Conservation (phyloP, 2,888 invertebrate species). For the Eremobia ochroleuca region DNA sequence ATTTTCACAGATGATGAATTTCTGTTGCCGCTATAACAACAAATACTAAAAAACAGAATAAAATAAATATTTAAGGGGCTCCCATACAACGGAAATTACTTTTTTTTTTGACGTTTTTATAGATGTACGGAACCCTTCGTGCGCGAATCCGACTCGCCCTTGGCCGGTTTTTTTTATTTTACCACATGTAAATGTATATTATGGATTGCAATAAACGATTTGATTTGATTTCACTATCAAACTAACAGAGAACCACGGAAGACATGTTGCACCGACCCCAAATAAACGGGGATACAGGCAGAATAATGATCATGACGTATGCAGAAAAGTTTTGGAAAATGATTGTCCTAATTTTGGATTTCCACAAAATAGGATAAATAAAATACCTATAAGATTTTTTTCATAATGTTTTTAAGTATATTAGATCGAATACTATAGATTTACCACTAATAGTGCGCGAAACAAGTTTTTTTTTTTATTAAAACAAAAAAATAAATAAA, state of each 20-base stretch:
- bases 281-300: not conserved
- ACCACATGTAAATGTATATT: too few relatives aligned
- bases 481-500: constrained; percentile 57
- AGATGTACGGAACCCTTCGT: too few relatives aligned
- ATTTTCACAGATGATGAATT: too few relatives aligned
- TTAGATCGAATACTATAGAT: constrained; percentile 61
- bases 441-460: constrained; percentile 39
- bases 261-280: not conserved
- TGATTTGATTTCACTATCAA: too few relatives aligned
- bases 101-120: too few relatives aligned
- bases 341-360: not conserved
- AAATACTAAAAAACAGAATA: too few relatives aligned
- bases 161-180: too few relatives aligned
- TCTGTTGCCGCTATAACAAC: too few relatives aligned
- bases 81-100: too few relatives aligned
- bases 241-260: not conserved
- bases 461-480: not conserved
- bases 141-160: too few relatives aligned
- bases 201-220: too few relatives aligned
- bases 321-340: not conserved
- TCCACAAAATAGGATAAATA: constrained; percentile 35
- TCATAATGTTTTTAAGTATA: constrained; percentile 43
- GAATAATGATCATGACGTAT: not conserved
- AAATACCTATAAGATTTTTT: constrained; percentile 32
- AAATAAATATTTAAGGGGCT: too few relatives aligned